Evolutionary conservation across 2,113 vertebrate species (phyloP).

Genomic region (Phyllopteryx taeniolatus): DNA sequence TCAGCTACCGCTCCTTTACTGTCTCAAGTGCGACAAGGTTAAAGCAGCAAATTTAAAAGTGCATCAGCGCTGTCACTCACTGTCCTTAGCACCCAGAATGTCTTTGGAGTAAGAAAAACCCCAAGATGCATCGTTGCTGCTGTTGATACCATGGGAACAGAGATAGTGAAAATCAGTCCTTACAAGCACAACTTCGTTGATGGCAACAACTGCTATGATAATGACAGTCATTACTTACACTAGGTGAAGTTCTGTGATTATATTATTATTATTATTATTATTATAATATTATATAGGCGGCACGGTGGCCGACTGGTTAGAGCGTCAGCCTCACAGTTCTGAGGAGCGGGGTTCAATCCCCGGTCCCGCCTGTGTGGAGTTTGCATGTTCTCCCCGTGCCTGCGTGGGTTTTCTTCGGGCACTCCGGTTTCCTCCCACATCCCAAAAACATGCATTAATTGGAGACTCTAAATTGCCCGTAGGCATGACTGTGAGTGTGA

Average conservation of each 20-base stretch:
- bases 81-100: conserved; percentile 15
- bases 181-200: conserved; percentile 21
- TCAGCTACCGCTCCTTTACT: conserved; percentile 18
- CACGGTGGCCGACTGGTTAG: too few species aligned
- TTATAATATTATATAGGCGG: too few species aligned
- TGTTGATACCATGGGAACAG: conserved; percentile 33
- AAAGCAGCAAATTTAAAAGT: conserved; percentile 17
- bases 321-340: too few species aligned
- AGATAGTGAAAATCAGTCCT: conserved; percentile 19
- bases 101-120: neutral
- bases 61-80: conserved; percentile 17
- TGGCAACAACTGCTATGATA: conserved; percentile 25
- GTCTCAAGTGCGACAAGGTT: conserved; percentile 19
- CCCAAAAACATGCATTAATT: too few species aligned
- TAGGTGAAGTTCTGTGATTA: neutral
- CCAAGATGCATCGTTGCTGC: conserved; percentile 2
- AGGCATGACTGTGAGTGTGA: too few species aligned
- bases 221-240: conserved; percentile 22
- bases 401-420: too few species aligned
- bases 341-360: too few species aligned
- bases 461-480: too few species aligned
- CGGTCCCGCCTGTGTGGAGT: too few species aligned
- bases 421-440: too few species aligned
- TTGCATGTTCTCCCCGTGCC: too few species aligned
- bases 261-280: neutral